Evolutionary conservation across 2,888 invertebrate genomes (phyloP).

Genomic region (Pseudococcus viburni): DNA sequence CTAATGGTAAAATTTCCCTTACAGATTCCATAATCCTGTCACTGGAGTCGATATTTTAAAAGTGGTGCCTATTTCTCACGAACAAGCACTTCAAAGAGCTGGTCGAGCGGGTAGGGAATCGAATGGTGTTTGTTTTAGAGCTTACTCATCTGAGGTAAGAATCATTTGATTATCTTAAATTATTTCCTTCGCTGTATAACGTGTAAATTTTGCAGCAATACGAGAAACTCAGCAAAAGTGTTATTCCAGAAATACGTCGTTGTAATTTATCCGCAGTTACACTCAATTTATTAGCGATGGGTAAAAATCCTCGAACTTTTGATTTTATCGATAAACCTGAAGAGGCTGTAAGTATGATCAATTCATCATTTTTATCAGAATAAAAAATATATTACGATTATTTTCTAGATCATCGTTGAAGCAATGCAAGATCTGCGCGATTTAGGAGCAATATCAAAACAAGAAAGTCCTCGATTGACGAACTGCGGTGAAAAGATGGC

Average conservation of each 20-base stretch:
- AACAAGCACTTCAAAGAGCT: conserved; percentile 93
- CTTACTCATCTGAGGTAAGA: conserved; percentile 79
- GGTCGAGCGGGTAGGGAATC: conserved; percentile 93
- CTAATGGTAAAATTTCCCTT: background rate
- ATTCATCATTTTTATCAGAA: background rate
- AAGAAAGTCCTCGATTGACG: conserved; percentile 76
- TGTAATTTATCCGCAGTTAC: conserved; percentile 82
- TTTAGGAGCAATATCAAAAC: conserved; percentile 78
- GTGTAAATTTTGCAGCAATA: conserved; percentile 75
- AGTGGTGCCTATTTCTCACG: conserved; percentile 87
- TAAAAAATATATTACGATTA: background rate
- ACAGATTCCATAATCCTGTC: conserved; percentile 83
- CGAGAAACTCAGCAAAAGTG: conserved; percentile 79
- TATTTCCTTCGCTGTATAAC: background rate
- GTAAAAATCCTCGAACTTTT: conserved; percentile 85
- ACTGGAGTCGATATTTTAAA: conserved; percentile 88
- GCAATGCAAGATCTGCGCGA: conserved; percentile 70
- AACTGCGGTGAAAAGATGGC: conserved; percentile 87
- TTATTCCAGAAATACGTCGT: conserved; percentile 89
- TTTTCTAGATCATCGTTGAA: conserved; percentile 13
- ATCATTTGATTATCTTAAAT: background rate
- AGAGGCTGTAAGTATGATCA: conserved; percentile 74
- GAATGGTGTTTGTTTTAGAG: conserved; percentile 88
- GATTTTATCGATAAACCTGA: conserved; percentile 93
- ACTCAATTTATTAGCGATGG: conserved; percentile 87